Evolutionary conservation across 2,113 vertebrate species (phyloP), one percentile per base, ranked within the genome.

Genomic region (Lepisosteus oculatus): DNA sequence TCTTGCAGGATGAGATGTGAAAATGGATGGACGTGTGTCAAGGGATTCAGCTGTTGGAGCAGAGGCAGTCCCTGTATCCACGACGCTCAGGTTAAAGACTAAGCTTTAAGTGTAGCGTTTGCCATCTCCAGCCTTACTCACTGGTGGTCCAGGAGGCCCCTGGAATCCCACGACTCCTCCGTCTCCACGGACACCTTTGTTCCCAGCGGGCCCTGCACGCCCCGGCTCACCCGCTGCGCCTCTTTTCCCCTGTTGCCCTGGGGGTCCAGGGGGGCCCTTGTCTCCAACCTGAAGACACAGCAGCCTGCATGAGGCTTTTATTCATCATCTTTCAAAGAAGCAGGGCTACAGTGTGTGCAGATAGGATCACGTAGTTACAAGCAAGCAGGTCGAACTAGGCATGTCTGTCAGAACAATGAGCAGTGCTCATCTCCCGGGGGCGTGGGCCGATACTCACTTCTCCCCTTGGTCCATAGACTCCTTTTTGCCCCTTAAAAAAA

Each of bases 141-240:
- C 90, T 56, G 83, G 82, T 65, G 81, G 86, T 65, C 88, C 90
- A 57, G 81, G 76, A 3, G 85, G 83, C 9, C 92, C 89, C 75
- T 81, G 67, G 42, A 87, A 90, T 41, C 91, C 92, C 71, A 85
- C 84, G 29, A 77, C 84, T 65, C 87, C 76, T 6, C 77, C 76
- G 51, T 90, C 92, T 79, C 89, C 88, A 76, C 74, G 73, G 69
- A 85, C 72, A 15, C 89, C 89, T 69, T 92, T 90, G 42, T 83
- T 73, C 75, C 91, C 86, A 0, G 73, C 62, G 0, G 74, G 74
- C 42, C 90, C 92, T 64, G 86, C 77, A n/a, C 59, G 81, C 70
- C 88, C 91, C 70, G 69, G 42, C 69, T 87, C 80, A 67, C 90
- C 88, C 57, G 61, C 86, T n/a, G 88, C 77, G 2, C 91, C 90